Evolutionary conservation across 2,888 invertebrate species (phyloP).

Genomic region (Dilophus febrilis): DNA sequence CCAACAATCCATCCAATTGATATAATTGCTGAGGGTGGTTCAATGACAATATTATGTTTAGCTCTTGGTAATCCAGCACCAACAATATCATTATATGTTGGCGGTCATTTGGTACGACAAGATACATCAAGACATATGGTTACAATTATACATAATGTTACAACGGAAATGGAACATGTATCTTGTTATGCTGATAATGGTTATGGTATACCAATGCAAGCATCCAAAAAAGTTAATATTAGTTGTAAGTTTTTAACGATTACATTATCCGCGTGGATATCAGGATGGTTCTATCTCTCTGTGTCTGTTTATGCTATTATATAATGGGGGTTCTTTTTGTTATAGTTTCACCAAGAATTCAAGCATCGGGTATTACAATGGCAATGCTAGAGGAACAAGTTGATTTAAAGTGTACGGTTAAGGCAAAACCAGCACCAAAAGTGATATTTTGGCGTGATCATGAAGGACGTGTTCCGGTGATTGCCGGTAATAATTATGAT

Average conservation of each 20-base stretch:
- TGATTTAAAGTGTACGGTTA: conserved; percentile 58
- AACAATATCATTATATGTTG: conserved; percentile 63
- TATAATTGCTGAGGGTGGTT: conserved; percentile 65
- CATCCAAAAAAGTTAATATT: conserved; percentile 60
- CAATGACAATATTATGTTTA: conserved; percentile 71
- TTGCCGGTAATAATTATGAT: conserved; percentile 58
- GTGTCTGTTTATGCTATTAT: not conserved
- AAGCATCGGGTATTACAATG: conserved; percentile 61
- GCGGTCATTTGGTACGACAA: conserved; percentile 56
- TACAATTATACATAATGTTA: conserved; percentile 69
- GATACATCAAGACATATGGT: conserved; percentile 74
- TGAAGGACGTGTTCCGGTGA: conserved; percentile 53
- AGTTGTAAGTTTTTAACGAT: conserved; percentile 61
- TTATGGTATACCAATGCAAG: conserved; percentile 74
- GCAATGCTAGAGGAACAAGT: conserved; percentile 60
- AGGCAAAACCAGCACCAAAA: conserved; percentile 62
- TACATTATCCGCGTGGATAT: too few species aligned
- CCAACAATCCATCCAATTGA: conserved; percentile 72
- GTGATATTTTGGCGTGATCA: conserved; percentile 70
- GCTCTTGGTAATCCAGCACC: conserved; percentile 76
- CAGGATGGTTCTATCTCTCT: too few species aligned
- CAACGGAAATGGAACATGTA: conserved; percentile 68
- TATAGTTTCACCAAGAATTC: conserved; percentile 56
- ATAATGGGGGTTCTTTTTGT: too few species aligned
- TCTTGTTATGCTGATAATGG: conserved; percentile 81